Evolutionary conservation across 2,113 vertebrate genomes (phyloP), one percentile per base, ranked within the genome.

Genomic region (Malurus elegans): DNA sequence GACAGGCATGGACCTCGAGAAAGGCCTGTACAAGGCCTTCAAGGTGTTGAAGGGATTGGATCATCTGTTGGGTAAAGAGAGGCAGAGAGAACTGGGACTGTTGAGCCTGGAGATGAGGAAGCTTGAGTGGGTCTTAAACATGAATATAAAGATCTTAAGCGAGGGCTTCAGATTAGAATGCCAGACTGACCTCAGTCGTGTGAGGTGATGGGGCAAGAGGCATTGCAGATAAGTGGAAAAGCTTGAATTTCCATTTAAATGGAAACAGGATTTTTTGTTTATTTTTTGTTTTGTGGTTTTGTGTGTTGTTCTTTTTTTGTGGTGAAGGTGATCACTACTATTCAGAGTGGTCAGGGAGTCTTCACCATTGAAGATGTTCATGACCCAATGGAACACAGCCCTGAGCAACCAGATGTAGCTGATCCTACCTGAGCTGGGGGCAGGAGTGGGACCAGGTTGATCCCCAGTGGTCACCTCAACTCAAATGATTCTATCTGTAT

Each of bases 361-460:
- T 57, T 23, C 10, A 2, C 58, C 3, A 0, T 8, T 45, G 58
- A 14, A 47, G 23, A 8, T 65, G 2, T 47, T 69, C 16, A 2
- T 73, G 32, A 69, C 5, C 13, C 1, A 2, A 1, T 10, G 29
- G 50, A 72, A 21, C 15, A 24, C 5, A 25, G 9, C 13, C 5
- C 26, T 51, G 15, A 51, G 53, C 38, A 76, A 20, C 19, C 14
- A 21, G 50, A 29, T 76, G 18, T 51, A 56, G 54, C 8, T 83
- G 51, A 48, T 19, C 12, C 38, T 58, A 3, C 24, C 23, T 62
- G 24, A 21, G n/a, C 47, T 36, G 10, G 32, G 10, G 16, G 5
- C 8, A 8, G 4, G 15, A 15, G 18, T 6, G 5, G 15, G 3
- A 3, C 9, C 23, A 6, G 4, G 2, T 9, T 70, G 6, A 48